Base-by-base conservation (phyloP, 1,140 invertebrate species). In the Magallana gigas region DNA sequence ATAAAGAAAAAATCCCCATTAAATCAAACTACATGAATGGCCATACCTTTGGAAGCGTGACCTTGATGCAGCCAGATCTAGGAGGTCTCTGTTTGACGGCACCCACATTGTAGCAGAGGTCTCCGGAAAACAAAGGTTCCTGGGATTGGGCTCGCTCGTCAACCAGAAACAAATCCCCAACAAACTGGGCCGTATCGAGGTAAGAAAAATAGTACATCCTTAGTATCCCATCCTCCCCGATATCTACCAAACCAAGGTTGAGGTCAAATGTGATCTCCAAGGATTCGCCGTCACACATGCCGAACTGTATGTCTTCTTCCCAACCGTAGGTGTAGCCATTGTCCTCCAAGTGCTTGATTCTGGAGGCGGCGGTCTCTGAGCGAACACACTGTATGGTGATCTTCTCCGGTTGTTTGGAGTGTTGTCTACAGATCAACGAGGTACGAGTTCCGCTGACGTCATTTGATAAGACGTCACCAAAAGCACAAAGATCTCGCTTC, bases 201-300 rank as follows among this genome's bases (percentile, higher is more conserved):
- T 76, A 76, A 48, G 23, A 18, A 23, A 76, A 76, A 11, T 76
- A 76, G 23, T 76, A 29, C 18, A 76, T 18, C 14, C 68, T 76
- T 29, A 76, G 23, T 29, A 76, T 6, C 11, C 68, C 68, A 36
- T 76, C 68, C 23, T 76, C 68, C 8, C 81, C 81, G n/a, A 58
- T 83, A 56, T 57, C 57, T 14, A 83, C 81, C 14, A 83, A 29
- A 57, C 81, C 81, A 8, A 83, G 56, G n/a, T 83, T 57, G n/a
- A 23, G 48, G 16, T 83, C 81, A 83, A 57, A 83, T 4, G 81
- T 83, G n/a, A 83, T 83, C 57, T 83, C 48, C 48, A 83, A 57
- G n/a, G 48, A 23, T 83, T 83, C 81, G 36, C 81, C 81, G 16
- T 83, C 81, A 57, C 81, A 83, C 57, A 83, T 83, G 12, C 81